These are phyloP conservation scores for Montipora foliosa DNA, from an alignment of 64 coral and sea anemone genomes.

Conservation along the genomic window DNA sequence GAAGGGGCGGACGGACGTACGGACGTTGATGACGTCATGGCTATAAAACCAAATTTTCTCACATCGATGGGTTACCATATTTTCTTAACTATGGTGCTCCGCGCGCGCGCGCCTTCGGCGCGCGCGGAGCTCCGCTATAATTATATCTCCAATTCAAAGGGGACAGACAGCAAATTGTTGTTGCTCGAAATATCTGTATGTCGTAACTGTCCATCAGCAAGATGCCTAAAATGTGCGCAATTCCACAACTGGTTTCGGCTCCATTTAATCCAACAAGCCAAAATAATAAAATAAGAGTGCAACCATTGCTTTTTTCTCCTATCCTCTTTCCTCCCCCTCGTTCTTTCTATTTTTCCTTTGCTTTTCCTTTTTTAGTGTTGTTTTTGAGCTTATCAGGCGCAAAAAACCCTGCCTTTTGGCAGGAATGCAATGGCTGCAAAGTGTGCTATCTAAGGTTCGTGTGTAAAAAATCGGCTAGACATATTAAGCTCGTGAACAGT, in stretches of 20 bases:
- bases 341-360: not conserved
- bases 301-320: not conserved
- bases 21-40: too few species aligned
- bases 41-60: too few species aligned
- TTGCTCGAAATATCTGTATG: not conserved
- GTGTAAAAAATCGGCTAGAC: not conserved
- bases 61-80: too few species aligned
- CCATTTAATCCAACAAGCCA: not conserved
- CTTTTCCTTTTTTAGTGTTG: not conserved
- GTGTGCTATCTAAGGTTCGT: not conserved
- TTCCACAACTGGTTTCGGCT: too few species aligned
- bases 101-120: not conserved
- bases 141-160: not conserved
- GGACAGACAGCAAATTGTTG: not conserved
- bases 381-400: not conserved
- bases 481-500: not conserved
- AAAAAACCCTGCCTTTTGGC: not conserved
- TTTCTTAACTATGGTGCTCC: too few species aligned
- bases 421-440: not conserved
- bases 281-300: not conserved
- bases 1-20: too few species aligned
- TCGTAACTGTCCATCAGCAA: too few species aligned
- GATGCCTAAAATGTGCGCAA: too few species aligned
- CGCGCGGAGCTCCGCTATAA: too few species aligned
- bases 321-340: not conserved